phyloP scores from a whole-genome alignment of 2,113 vertebrate species.

The human region GRCh38 chr20:22652501-22653000 shows the following conservation, averaged over 20 bases:
- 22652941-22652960: not conserved
- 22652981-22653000: not conserved
- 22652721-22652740: not conserved
- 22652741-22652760: not conserved
- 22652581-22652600: too few relatives aligned
- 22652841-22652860: rapidly evolving
- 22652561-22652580: not conserved
- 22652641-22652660: not conserved
- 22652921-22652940: not conserved
- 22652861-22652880: rapidly evolving
- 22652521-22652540: not conserved
- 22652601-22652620: rapidly evolving
- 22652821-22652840: rapidly evolving
- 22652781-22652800: not conserved
- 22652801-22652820: not conserved
- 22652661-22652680: too few relatives aligned
- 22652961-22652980: constrained; percentile 3
- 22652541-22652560: too few relatives aligned
- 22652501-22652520: rapidly evolving
- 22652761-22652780: not conserved
- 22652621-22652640: not conserved
- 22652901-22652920: not conserved
- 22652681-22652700: not conserved
- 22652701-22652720: not conserved
- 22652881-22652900: rapidly evolving